Conservation (phyloP, 35 echinoderm and acorn worm species). For the Apostichopus californicus region DNA sequence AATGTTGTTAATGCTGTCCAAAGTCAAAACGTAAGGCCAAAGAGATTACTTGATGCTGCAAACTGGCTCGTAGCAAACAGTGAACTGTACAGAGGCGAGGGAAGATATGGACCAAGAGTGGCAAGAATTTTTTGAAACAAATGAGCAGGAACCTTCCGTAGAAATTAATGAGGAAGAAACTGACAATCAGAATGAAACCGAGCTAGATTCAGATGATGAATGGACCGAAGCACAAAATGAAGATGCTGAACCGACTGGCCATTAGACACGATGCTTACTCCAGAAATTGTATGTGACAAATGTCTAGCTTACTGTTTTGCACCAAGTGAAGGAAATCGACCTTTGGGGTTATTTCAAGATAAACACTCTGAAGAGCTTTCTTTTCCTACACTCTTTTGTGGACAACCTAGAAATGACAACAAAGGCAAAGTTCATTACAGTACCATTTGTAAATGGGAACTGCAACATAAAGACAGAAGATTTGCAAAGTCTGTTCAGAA, state of each 20-base stretch:
- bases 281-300: neutral
- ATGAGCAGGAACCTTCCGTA: neutral
- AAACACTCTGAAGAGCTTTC: slow-evolving; percentile 44
- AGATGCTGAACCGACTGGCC: neutral
- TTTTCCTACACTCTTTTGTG: slow-evolving; percentile 57
- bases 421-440: slow-evolving; percentile 21
- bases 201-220: slow-evolving; percentile 11
- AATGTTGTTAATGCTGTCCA: no score
- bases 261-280: slow-evolving; percentile 20
- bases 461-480: neutral
- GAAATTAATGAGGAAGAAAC: neutral
- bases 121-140: neutral
- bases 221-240: slow-evolving; percentile 12
- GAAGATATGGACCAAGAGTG: neutral
- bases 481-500: slow-evolving; percentile 51
- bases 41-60: no score
- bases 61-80: neutral
- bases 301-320: slow-evolving; percentile 36
- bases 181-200: neutral
- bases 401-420: slow-evolving; percentile 22
- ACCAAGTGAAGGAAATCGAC: slow-evolving; percentile 52
- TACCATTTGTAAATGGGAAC: slow-evolving; percentile 51
- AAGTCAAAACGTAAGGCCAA: no score
- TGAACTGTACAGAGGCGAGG: neutral
- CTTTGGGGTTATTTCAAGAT: slow-evolving; percentile 55